Conservation (phyloP, 1,140 invertebrate species). For the Apis laboriosa region DNA sequence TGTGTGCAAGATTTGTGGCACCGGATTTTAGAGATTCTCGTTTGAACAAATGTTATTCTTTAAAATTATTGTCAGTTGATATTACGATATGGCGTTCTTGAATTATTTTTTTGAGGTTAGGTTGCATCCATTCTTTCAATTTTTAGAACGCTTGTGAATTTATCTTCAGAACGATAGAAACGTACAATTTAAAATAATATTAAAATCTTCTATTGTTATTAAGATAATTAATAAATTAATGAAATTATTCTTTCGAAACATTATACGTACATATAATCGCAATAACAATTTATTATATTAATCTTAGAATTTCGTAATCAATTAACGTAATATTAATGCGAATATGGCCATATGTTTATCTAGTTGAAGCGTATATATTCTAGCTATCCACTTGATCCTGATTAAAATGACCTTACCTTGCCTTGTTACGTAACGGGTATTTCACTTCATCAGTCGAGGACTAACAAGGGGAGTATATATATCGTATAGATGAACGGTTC, state of each 20-base stretch:
- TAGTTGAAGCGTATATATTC: not conserved
- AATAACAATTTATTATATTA: constrained; percentile 1
- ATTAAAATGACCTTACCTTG: constrained; percentile 26
- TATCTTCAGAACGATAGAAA: too few species aligned
- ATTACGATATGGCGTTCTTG: not conserved
- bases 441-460: constrained; percentile 15
- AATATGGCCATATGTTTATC: not conserved
- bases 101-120: not conserved
- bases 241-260: not conserved
- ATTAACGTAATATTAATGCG: constrained; percentile 24
- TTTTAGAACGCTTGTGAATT: not conserved
- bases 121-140: too few species aligned
- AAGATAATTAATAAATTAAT: not conserved
- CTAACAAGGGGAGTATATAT: constrained; percentile 11
- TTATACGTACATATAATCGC: not conserved
- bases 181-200: too few species aligned
- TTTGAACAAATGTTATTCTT: not conserved
- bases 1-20: not conserved
- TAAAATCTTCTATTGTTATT: too few species aligned
- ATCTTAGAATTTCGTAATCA: constrained; percentile 1
- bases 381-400: constrained; percentile 20
- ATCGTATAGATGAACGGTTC: constrained; percentile 8
- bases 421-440: constrained; percentile 2
- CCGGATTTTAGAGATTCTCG: too few species aligned
- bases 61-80: not conserved